These are phyloP conservation scores for Drosophila seguyi DNA, from an alignment of 1,140 invertebrate species.

Conservation along the genomic window DNA sequence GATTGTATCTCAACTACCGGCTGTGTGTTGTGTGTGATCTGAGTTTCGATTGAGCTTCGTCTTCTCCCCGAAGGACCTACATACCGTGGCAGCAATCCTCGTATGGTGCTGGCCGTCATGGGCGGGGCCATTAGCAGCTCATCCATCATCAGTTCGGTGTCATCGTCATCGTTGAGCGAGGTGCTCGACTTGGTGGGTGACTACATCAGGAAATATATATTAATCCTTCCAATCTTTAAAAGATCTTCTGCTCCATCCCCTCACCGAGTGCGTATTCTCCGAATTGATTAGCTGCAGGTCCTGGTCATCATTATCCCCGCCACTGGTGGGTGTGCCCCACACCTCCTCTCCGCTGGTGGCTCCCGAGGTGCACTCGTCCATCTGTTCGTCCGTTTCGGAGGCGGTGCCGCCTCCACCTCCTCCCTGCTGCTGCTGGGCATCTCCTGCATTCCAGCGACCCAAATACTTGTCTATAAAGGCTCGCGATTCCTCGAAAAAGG, in stretches of 20 bases:
- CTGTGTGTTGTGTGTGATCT: constrained; percentile 1
- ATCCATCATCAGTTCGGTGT: constrained; percentile 90
- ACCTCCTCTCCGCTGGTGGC: constrained; percentile 93
- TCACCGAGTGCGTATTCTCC: constrained; percentile 88
- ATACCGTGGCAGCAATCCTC: constrained; percentile 88
- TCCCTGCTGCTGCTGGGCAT: constrained; percentile 41
- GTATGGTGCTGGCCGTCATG: constrained; percentile 88
- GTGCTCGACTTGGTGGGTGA: constrained; percentile 88
- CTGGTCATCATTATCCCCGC: constrained; percentile 91
- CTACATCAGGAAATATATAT: constrained; percentile 57
- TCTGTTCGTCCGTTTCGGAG: constrained; percentile 86
- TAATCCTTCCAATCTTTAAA: too few relatives aligned
- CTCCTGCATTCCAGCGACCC: constrained; percentile 80
- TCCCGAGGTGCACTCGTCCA: constrained; percentile 90
- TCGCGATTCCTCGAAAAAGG: constrained; percentile 88
- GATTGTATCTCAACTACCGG: constrained; percentile 12
- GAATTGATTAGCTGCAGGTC: constrained; percentile 88
- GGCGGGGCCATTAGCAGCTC: constrained; percentile 90
- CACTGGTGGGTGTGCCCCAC: constrained; percentile 94
- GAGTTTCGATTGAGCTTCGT: background rate
- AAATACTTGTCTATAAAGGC: constrained; percentile 85
- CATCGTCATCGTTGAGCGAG: constrained; percentile 88
- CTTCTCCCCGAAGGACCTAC: constrained; percentile 17
- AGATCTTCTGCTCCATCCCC: constrained; percentile 7
- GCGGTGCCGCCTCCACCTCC: constrained; percentile 38